Evolutionary conservation across 2,888 invertebrate species (phyloP), one percentile per base, ranked within the genome.

Genomic region (Apodemia zela): DNA sequence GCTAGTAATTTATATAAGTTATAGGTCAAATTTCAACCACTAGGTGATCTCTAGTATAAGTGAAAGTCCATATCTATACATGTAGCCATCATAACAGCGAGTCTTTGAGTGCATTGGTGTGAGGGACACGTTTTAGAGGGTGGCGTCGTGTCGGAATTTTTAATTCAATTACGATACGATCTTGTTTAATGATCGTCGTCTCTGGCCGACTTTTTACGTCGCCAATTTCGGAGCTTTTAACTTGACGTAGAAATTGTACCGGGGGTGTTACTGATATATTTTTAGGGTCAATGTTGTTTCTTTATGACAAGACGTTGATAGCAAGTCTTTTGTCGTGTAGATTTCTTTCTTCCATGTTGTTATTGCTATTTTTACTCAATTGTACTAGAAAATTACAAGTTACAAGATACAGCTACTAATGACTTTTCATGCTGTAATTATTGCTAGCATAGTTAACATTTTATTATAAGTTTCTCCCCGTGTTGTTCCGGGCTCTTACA

Each of bases 91-190:
- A 51, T 51, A 51, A 21, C 25, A 17, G 25, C 25, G 25, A 51
- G 51, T 21, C 21, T 51, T 51, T 51, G 11, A 51, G 13, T 51
- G 51, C 51, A 51, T 25, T 21, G 51, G 51, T 11, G 51, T 51
- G 51, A 51, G 51, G 21, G 51, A 10, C 18, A 49, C 25, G 21
- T 21, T 51, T 51, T 49, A 21, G 21, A 51, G 51, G 51, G 51
- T 21, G 21, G 21, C 13, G 21, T 79, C 90, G 90, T 85, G 89
- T 86, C 75, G 90, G 90, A 91, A 91, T 90, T 89, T 90, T 90
- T 90, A 91, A 91, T 91, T 91, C 90, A 91, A 91, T 91, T 90
- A 91, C 89, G 89, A 90, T 89, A 89, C 87, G 84, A 90, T 90
- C 89, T 85, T 88, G 87, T 87, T 89, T 89, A 90, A 90, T 89